A percentile compares a stretch with the other conserved stretches of the same genome.
These are phyloP conservation scores for Mormoops blainvillei DNA, from an alignment of 2,113 vertebrate species.

Conservation along the genomic window DNA sequence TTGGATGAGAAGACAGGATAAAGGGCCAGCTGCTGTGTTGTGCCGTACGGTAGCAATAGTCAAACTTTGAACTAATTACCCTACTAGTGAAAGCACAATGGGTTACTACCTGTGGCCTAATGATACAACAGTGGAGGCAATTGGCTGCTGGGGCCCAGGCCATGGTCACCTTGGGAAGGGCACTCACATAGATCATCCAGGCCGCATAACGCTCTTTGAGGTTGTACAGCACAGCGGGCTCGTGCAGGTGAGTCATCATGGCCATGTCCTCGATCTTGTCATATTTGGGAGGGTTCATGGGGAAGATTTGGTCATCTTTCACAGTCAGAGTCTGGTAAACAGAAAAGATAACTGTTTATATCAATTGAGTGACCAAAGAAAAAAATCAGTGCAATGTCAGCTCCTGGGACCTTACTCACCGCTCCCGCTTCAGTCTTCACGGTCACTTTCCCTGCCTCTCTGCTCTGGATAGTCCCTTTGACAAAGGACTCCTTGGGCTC, in stretches of 20 bases:
- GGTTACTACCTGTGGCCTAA: background rate
- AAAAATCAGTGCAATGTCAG: background rate
- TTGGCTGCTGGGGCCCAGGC: background rate
- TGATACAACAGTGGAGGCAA: background rate
- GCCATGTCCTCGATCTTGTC: constrained; percentile 91
- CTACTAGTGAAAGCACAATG: background rate
- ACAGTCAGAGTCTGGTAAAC: constrained; percentile 80
- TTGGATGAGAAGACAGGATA: background rate
- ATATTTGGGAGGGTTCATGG: constrained; percentile 85
- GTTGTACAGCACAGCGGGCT: constrained; percentile 87
- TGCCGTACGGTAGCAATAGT: background rate
- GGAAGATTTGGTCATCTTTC: constrained; percentile 79
- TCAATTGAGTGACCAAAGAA: background rate
- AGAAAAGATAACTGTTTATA: background rate
- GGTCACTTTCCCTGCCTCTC: constrained; percentile 85
- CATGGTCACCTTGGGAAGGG: background rate
- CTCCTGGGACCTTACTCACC: constrained; percentile 70
- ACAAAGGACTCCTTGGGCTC: constrained; percentile 85
- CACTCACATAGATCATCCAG: constrained; percentile 89
- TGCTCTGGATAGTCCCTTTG: constrained; percentile 83
- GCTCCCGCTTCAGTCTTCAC: constrained; percentile 82
- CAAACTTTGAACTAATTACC: background rate
- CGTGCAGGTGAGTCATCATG: constrained; percentile 92
- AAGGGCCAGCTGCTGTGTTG: background rate
- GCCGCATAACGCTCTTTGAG: constrained; percentile 89